phyloP scores from a whole-genome alignment of 2,888 invertebrate genomes.

The Drosophila hamatofila region DNA sequence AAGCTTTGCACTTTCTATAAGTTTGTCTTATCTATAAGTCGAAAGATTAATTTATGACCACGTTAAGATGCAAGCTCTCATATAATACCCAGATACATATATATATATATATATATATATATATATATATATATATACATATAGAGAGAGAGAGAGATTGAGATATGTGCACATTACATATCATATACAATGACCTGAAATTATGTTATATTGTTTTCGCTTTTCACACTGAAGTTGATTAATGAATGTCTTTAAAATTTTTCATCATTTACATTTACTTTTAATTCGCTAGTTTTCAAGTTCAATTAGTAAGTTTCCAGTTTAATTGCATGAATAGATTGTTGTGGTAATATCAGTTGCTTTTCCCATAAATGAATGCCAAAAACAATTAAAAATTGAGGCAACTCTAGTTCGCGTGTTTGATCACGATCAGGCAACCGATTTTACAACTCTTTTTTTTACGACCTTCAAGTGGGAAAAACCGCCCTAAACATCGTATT shows the following conservation, averaged over 20 bases:
- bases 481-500: slow-evolving; percentile 18
- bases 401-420: slow-evolving; percentile 54
- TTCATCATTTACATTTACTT: slow-evolving; percentile 57
- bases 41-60: slow-evolving; percentile 39
- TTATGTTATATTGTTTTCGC: slow-evolving; percentile 28
- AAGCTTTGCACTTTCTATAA: slow-evolving; percentile 47
- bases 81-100: background rate
- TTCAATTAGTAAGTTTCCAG: slow-evolving; percentile 49
- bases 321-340: slow-evolving; percentile 57
- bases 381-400: slow-evolving; percentile 39
- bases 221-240: slow-evolving; percentile 41
- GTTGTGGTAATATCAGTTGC: slow-evolving; percentile 30
- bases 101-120: too few species aligned
- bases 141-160: too few species aligned
- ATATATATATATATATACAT: too few species aligned
- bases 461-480: slow-evolving; percentile 26
- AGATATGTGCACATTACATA: background rate
- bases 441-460: slow-evolving; percentile 30
- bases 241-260: slow-evolving; percentile 40
- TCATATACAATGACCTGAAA: slow-evolving; percentile 52
- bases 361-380: slow-evolving; percentile 54
- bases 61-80: slow-evolving; percentile 17
- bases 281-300: slow-evolving; percentile 61
- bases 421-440: slow-evolving; percentile 6
- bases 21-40: slow-evolving; percentile 38